Base-by-base conservation (phyloP, 2,797 vertebrate genomes). In the Pseudochaenichthys georgianus region DNA sequence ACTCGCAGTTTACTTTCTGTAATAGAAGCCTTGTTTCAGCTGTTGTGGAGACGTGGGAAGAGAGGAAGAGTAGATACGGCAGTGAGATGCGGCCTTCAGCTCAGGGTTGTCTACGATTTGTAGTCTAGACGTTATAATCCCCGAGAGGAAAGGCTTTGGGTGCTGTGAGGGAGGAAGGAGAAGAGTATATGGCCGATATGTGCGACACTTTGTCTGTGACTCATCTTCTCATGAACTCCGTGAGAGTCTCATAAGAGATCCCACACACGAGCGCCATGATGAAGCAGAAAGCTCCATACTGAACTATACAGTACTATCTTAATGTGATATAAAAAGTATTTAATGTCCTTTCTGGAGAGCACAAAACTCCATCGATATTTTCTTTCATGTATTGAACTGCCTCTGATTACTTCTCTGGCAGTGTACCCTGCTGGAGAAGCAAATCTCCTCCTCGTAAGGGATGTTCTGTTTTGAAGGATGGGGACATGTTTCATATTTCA, bases 91-190 rank as follows among this genome's bases (percentile, higher is more conserved):
- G 42, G 70, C 73, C 73, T 78, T 84, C 63, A 63, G 61, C 66
- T 65, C 69, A 66, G 48, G 60, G 80, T 73, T 85, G 77, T 71
- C 65, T 77, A 65, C 15, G 48, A 78, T 75, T 52, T 78, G 54
- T 81, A 57, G 84, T 93, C 90, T 92, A 90, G 88, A 90, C 88
- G 19, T 55, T 70, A 48, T 89, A 87, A 90, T 92, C 84, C 89
- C 73, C 4, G 42, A 65, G 64, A 87, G 79, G 70, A 70, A 77
- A 80, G 60, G 54, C 55, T 60, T 41, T 52, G 54, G 69, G 65
- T 80, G 45, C 58, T 54, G 19, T 21, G 23, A 75, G 58, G 70
- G 64, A 65, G 65, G 60, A 70, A 78, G 58, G 64, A 67, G 78
- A 64, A 57, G 62, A 84, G 45, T 52, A 52, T 16, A 21, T 15